Percentiles rank a stretch among this genome's conserved stretches.
These are phyloP conservation scores for Drosophila guanche DNA, from an alignment of 1,140 invertebrate species.

Conservation along the genomic window DNA sequence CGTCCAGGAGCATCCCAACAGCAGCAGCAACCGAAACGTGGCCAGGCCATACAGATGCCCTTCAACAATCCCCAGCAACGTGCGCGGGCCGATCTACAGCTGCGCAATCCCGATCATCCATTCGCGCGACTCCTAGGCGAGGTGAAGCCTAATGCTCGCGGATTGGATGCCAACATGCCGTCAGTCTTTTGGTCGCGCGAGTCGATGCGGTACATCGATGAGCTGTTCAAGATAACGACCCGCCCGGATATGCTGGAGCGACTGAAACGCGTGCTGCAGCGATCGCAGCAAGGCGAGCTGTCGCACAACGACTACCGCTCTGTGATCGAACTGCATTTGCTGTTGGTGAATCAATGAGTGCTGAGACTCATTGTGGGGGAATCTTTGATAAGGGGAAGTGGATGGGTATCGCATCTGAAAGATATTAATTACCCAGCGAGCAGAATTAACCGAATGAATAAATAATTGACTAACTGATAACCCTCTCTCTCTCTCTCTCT, in stretches of 20 bases:
- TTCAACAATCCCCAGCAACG: slow-evolving; percentile 54
- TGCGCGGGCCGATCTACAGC: slow-evolving; percentile 35
- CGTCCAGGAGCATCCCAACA: slow-evolving; percentile 6
- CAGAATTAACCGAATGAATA: slow-evolving; percentile 38
- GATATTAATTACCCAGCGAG: slow-evolving; percentile 50
- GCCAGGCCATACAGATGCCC: slow-evolving; percentile 35
- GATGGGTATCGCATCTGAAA: slow-evolving; percentile 66
- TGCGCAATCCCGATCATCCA: slow-evolving; percentile 43
- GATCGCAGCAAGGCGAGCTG: slow-evolving; percentile 61
- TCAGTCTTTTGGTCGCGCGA: slow-evolving; percentile 80
- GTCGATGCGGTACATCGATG: slow-evolving; percentile 67
- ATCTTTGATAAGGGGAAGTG: slow-evolving; percentile 3
- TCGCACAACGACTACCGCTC: slow-evolving; percentile 80
- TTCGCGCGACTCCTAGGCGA: slow-evolving; percentile 47
- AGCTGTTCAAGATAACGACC: slow-evolving; percentile 50
- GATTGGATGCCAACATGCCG: slow-evolving; percentile 48
- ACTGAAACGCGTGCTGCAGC: slow-evolving; percentile 60
- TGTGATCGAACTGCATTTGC: slow-evolving; percentile 65
- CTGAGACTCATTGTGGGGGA: background rate
- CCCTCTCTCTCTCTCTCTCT: background rate
- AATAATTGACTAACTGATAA: background rate
- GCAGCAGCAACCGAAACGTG: slow-evolving; percentile 13
- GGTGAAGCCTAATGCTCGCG: slow-evolving; percentile 25
- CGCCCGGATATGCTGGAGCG: slow-evolving; percentile 51
- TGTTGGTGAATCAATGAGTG: slow-evolving; percentile 50